Conservation (phyloP, 2,113 vertebrate species). For the Hydrolagus affinis region DNA sequence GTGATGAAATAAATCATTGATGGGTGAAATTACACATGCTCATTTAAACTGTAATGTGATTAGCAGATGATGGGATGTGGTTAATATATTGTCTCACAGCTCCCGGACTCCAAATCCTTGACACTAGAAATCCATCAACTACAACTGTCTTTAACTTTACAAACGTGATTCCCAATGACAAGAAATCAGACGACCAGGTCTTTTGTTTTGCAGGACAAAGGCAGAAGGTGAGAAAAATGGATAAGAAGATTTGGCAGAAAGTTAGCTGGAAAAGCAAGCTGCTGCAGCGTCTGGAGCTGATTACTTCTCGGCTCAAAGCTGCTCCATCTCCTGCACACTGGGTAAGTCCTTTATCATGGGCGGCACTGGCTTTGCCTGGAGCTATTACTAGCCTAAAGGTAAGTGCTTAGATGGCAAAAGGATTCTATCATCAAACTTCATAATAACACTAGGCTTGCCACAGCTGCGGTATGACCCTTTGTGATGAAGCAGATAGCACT, state of each 20-base stretch:
- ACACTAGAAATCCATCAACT: slow-evolving; percentile 57
- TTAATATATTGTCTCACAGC: slow-evolving; percentile 59
- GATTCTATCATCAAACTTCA: slow-evolving; percentile 82
- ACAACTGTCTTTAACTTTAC: slow-evolving; percentile 51
- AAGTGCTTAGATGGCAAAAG: slow-evolving; percentile 69
- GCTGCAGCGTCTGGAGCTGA: slow-evolving; percentile 65
- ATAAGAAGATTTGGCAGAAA: slow-evolving; percentile 39
- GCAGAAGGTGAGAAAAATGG: slow-evolving; percentile 37
- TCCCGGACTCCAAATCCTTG: slow-evolving; percentile 54
- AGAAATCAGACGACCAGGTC: slow-evolving; percentile 28
- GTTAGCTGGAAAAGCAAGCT: slow-evolving; percentile 44
- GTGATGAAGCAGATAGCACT: slow-evolving; percentile 82
- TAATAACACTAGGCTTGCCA: slow-evolving; percentile 81
- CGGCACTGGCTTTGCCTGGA: slow-evolving; percentile 82
- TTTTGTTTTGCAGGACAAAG: slow-evolving; percentile 36
- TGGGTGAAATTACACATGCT: slow-evolving; percentile 70
- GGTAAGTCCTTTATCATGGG: slow-evolving; percentile 97
- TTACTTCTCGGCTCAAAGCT: slow-evolving; percentile 68
- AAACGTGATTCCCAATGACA: slow-evolving; percentile 40
- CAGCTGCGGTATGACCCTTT: slow-evolving; percentile 96
- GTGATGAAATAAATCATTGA: slow-evolving; percentile 67
- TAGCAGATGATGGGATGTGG: slow-evolving; percentile 67
- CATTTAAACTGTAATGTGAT: slow-evolving; percentile 70
- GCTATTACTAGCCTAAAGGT: slow-evolving; percentile 79
- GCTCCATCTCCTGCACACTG: slow-evolving; percentile 66